These are phyloP conservation scores for Atta colombica DNA, from an alignment of 1,140 invertebrate genomes.

Conservation along the genomic window DNA sequence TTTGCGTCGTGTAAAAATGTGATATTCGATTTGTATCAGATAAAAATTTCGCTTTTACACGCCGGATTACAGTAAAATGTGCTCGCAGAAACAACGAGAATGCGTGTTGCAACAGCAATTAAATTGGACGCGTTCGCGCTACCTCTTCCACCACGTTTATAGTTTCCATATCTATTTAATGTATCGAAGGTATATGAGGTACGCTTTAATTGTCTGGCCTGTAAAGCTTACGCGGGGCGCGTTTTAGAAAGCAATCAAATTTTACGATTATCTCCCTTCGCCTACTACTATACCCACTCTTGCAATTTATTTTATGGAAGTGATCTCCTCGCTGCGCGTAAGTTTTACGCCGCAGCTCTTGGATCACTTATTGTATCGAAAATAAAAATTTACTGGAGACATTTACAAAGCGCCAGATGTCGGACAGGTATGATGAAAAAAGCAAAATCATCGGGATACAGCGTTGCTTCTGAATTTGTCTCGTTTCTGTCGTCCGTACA, in stretches of 20 bases:
- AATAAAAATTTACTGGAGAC: slow-evolving; percentile 55
- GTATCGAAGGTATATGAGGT: slow-evolving; percentile 30
- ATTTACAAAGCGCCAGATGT: slow-evolving; percentile 5
- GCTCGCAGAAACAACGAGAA: slow-evolving; percentile 7
- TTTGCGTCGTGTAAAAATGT: not conserved
- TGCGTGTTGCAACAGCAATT: slow-evolving; percentile 21
- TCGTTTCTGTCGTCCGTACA: not conserved
- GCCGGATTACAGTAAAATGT: slow-evolving; percentile 28
- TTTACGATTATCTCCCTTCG: slow-evolving; percentile 27
- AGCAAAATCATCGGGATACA: not conserved
- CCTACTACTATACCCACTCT: too few species aligned
- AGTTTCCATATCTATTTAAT: slow-evolving; percentile 61
- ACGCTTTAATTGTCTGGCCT: slow-evolving; percentile 52
- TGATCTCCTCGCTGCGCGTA: slow-evolving; percentile 19
- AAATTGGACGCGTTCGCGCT: slow-evolving; percentile 4
- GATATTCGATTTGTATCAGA: slow-evolving; percentile 1
- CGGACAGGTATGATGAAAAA: not conserved
- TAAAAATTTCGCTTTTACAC: slow-evolving; percentile 3
- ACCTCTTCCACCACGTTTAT: slow-evolving; percentile 12
- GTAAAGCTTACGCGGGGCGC: slow-evolving; percentile 23
- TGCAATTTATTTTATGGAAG: slow-evolving; percentile 60
- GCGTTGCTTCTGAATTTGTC: not conserved
- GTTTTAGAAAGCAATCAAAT: slow-evolving; percentile 64
- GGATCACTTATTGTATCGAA: slow-evolving; percentile 49
- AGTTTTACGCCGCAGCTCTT: slow-evolving; percentile 32